Base-by-base conservation (phyloP, 2,888 invertebrate genomes). In the Amblyteles armatorius region DNA sequence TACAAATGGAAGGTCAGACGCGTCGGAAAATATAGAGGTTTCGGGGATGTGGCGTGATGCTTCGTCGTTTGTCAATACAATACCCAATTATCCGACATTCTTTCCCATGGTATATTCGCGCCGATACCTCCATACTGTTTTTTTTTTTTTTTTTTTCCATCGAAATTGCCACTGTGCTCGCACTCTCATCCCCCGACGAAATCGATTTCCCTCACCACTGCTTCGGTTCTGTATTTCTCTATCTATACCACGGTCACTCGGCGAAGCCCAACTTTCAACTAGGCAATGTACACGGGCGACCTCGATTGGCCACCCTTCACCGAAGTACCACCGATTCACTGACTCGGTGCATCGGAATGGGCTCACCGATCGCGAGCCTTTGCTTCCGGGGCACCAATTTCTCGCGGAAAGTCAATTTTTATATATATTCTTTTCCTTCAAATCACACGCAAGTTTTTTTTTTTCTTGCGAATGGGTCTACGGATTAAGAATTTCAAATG, bases 21-120 rank as follows among this genome's bases (percentile, higher is more conserved):
- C 55, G 55, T 55, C 36, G 40, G 13, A 68, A 36, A 68, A 68
- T 40, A 48, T 44, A 22, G 65, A 13, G 57, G 57, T 57, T 22
- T 26, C 26, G 22, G 26, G 26, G 11, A 50, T 73, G 40, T 50
- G 40, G 60, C 74, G 74, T 48, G 74, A 74, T 60, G 44, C n/a
- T 74, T 74, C 26, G 60, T 60, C 74, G 74, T 74, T 74, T 74
- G 74, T 74, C 74, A 74, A 74, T 74, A 74, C 44, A 29, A 63
- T 19, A 11, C 74, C 74, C 74, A 60, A 74, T 74, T 74, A 74
- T 44, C 48, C 11, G 63, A 19, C 44, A 74, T 50, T 63, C 63
- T 50, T 63, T 29, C n/a, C 26, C 33, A 33, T 13, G 33, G 52
- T 11, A 40, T 44, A 26, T 44, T n/a, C 29, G 40, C 40, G 57